phyloP scores from a whole-genome alignment of 1,140 invertebrate species.

The Nylanderia fulva region DNA sequence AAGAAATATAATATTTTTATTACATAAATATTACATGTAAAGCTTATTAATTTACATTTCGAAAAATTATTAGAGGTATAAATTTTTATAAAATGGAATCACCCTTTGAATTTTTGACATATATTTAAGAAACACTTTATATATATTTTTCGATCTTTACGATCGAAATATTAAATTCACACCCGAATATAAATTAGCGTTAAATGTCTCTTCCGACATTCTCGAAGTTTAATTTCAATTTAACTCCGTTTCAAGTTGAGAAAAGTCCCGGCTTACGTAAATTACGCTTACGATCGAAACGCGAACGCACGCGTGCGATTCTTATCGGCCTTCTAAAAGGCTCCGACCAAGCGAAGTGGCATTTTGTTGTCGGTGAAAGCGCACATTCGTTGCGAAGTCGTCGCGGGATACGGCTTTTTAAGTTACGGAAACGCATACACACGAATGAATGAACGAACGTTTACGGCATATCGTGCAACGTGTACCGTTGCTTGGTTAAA shows the following conservation, averaged over 20 bases:
- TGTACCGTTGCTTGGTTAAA: constrained; percentile 41
- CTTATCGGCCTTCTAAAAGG: constrained; percentile 1
- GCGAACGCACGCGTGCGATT: background rate
- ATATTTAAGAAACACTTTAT: too few relatives aligned
- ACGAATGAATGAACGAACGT: constrained; percentile 39
- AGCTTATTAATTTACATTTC: too few relatives aligned
- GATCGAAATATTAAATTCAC: background rate
- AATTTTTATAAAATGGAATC: too few relatives aligned
- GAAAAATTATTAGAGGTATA: too few relatives aligned
- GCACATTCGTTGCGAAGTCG: background rate
- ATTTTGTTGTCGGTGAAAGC: constrained; percentile 39
- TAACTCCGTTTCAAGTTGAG: background rate
- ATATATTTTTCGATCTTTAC: too few relatives aligned
- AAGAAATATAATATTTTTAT: too few relatives aligned
- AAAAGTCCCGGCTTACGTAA: constrained; percentile 21
- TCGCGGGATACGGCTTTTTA: background rate
- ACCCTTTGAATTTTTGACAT: too few relatives aligned
- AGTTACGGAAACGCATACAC: constrained; percentile 6
- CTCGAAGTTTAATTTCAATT: too few relatives aligned
- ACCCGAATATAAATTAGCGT: background rate
- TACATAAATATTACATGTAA: too few relatives aligned
- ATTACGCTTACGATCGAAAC: constrained; percentile 7
- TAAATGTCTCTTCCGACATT: background rate
- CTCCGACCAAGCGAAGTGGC: background rate
- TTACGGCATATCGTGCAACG: background rate